phyloP scores from a whole-genome alignment of 2,113 vertebrate genomes.

The Alouatta palliata region DNA sequence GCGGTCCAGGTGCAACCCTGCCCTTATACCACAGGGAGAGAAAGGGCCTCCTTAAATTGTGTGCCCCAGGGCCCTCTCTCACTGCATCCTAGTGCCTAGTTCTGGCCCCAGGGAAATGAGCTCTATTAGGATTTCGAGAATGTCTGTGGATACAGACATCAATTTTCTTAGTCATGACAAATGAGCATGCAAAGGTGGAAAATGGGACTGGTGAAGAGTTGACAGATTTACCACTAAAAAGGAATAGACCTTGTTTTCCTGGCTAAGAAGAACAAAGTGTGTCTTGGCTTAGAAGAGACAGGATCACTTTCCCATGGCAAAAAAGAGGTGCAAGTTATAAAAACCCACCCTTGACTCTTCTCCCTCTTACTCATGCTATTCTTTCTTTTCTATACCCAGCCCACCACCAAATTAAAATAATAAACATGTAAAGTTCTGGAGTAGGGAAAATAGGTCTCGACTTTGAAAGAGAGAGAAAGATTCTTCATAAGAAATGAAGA shows the following conservation, averaged over 20 bases:
- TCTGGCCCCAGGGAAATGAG: not conserved
- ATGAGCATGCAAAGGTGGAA: not conserved
- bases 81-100: not conserved
- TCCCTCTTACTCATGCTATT: not conserved
- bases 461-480: not conserved
- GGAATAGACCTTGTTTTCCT: not conserved
- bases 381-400: not conserved
- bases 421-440: not conserved
- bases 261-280: not conserved
- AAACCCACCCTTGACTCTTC: not conserved
- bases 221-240: not conserved
- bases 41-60: not conserved
- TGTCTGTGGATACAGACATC: not conserved
- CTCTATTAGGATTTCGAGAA: not conserved
- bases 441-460: not conserved
- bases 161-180: not conserved
- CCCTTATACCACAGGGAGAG: not conserved
- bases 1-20: no score
- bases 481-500: not conserved
- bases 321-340: not conserved
- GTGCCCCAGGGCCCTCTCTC: no score
- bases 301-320: not conserved
- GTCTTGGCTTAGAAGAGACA: not conserved
- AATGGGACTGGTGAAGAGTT: not conserved
- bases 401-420: not conserved